Percentiles rank a stretch among this genome's conserved stretches.
Conservation (phyloP, 92 coral and sea anemone genomes). For the Muricea muricata region DNA sequence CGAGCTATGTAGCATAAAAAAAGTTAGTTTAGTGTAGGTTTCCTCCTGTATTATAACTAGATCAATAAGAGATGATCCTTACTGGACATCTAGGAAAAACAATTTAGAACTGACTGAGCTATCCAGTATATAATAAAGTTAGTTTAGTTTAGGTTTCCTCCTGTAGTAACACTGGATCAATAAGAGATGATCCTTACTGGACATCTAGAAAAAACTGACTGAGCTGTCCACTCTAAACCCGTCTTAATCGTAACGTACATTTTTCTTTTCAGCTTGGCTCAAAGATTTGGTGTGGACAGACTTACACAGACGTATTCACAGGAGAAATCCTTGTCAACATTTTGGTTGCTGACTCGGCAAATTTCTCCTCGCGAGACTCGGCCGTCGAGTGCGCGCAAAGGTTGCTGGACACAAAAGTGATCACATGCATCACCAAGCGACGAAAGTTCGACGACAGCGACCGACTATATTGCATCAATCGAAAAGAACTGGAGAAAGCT, state of each 20-base stretch:
- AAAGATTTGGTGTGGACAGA: conserved; percentile 76
- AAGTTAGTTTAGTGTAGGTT: background rate
- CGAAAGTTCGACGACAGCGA: conserved; percentile 72
- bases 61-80: background rate
- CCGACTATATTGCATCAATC: conserved; percentile 63
- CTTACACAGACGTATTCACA: conserved; percentile 66
- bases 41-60: background rate
- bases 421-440: conserved; percentile 66
- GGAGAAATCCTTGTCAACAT: conserved; percentile 68
- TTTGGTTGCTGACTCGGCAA: conserved; percentile 42
- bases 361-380: conserved; percentile 49
- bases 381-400: conserved; percentile 67
- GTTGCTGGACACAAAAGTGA: conserved; percentile 49
- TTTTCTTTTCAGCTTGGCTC: conserved; percentile 60
- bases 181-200: no score
- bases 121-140: no score
- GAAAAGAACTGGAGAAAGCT: background rate
- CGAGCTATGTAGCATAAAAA: background rate
- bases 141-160: no score
- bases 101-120: no score
- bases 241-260: background rate
- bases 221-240: background rate
- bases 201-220: no score
- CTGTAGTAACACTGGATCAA: no score
- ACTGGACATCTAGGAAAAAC: no score